Evolutionary conservation across 1,140 invertebrate species (phyloP), one percentile per base, ranked within the genome.

Genomic region (Magallana gigas): DNA sequence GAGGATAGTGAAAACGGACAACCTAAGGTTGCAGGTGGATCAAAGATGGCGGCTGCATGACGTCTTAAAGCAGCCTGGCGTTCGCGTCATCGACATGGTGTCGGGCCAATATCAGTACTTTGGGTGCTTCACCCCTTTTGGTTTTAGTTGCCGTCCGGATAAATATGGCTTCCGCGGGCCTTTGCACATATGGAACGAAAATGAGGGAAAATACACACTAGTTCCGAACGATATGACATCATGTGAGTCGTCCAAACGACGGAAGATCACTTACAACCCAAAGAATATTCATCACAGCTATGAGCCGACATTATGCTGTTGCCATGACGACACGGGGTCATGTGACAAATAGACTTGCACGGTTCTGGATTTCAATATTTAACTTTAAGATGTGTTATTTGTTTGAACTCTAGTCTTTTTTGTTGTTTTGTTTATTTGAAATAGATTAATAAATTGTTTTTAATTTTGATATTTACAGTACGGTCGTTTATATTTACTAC

Each of bases 141-240:
- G 88, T n/a, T 85, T 76, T n/a, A 59, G 82, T 23, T 89, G 88
- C 14, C 36, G 84, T 6, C 88, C 88, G 4, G 57, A 87, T 11
- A 89, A 87, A 64, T 89, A 89, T 29, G 88, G 88, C 58, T 89
- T 87, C 12, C 88, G 88, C 1, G 88, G 83, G 9, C 85, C 88
- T 59, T 62, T 89, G 1, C 86, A 89, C 64, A 81, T 86, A n/a
- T 89, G 81, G 81, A 57, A 83, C 14, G 81, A 83, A 83, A 57
- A 8, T 1, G 56, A 83, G 56, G 11, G 8, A 83, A 57, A 56
- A n/a, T 83, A 83, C n/a, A 83, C 81, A 5, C n/a, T 83, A 36
- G 48, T 83, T 56, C 81, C 36, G 5, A 83, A 83, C 56, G 81
- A 83, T 18, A n/a, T 83, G 16, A 83, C 56, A 14, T 83, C 81